Evolutionary conservation across 2,797 vertebrate genomes (phyloP), one percentile per base, ranked within the genome.

Genomic region (Mormyrus proboscirostris): DNA sequence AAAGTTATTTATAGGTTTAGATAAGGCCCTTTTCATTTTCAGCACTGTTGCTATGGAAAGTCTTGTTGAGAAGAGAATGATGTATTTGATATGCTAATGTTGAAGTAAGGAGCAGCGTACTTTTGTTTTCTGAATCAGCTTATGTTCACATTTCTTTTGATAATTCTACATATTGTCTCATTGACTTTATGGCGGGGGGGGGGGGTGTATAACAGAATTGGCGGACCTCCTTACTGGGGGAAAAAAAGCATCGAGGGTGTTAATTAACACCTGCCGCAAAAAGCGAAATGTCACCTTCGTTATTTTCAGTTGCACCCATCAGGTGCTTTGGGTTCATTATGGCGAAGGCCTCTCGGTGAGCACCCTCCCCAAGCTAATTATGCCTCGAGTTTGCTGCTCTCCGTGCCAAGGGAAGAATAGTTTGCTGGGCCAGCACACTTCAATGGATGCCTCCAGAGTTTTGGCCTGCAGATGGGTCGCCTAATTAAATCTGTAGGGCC

Each of bases 291-390:
- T n/a, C 59, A 8, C 62, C 76, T 16, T 33, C 5, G 29, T 22
- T 76, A 12, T 89, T 88, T 89, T 86, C 87, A 59, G 87, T 38
- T 62, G 38, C 88, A 19, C 65, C 29, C 33, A 90, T 88, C 89
- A 90, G 73, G 44, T 55, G 29, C 1, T 12, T 33, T 12, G 22
- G 86, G 57, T 87, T 76, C 62, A 62, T 29, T 87, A 49, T 79
- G 50, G 29, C 3, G 6, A 41, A 22, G 88, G 1, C 82, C 59
- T 47, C 3, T 29, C 38, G 14, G 44, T 33, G 38, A 86, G 41
- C 49, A 5, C 12, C 47, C 12, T 25, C 50, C 6, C 59, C 88
- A 4, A 25, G 85, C 79, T 50, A 88, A 91, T 94, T 93, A 92
- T 89, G 79, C 88, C 90, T 91, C 29, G 33, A 91, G 12, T 92